Conservation (phyloP, 92 coral and sea anemone species). For the Porites evermanni region DNA sequence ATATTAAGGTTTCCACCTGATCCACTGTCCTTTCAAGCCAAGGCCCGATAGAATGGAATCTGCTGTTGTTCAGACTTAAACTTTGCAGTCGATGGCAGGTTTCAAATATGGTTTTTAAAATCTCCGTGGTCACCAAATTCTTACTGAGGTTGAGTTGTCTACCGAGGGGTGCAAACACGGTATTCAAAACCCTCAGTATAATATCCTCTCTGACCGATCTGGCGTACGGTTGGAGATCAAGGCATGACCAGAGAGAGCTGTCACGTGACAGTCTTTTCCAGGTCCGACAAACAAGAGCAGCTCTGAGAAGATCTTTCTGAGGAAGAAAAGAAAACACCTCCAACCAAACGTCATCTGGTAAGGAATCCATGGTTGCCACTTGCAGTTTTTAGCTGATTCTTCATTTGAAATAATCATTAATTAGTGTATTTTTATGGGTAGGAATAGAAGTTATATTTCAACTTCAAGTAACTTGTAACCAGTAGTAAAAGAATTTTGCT, state of each 20-base stretch:
- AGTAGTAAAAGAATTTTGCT: no score
- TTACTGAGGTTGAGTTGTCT: conserved; percentile 57
- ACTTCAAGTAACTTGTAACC: no score
- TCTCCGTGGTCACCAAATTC: conserved; percentile 42
- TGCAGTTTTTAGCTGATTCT: no score
- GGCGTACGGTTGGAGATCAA: conserved; percentile 63
- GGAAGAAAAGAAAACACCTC: no score
- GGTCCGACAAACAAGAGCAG: conserved; percentile 60
- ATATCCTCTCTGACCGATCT: conserved; percentile 14
- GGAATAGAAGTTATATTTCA: no score
- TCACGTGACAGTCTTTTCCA: conserved; percentile 79
- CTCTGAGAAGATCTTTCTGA: conserved; percentile 1
- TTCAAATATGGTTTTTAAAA: conserved; percentile 39
- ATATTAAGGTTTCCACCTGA: conserved; percentile 29
- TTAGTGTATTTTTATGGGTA: no score
- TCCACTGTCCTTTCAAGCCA: conserved; percentile 34
- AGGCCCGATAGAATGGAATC: conserved; percentile 48
- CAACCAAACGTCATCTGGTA: no score
- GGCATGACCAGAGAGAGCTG: conserved; percentile 72
- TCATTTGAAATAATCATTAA: no score
- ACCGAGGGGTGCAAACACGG: conserved; percentile 71
- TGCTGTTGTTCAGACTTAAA: conserved; percentile 65
- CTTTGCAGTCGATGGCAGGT: conserved; percentile 55
- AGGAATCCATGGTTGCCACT: no score
- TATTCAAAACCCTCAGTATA: conserved; percentile 45